phyloP scores from a whole-genome alignment of 2,888 invertebrate species.

The Erebia aethiops region DNA sequence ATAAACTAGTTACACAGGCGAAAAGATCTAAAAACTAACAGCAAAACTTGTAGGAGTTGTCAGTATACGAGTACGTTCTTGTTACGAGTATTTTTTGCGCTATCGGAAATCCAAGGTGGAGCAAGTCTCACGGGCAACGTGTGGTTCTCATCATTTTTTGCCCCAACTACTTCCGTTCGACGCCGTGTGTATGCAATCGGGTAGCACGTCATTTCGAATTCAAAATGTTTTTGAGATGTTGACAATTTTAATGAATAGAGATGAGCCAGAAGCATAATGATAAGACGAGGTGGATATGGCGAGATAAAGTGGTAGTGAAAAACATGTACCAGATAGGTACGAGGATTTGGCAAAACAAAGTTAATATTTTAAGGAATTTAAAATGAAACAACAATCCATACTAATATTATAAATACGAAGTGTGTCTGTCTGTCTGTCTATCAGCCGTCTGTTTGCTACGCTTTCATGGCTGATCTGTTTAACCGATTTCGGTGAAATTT shows the following conservation, averaged over 20 bases:
- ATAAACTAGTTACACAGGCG: constrained; percentile 1
- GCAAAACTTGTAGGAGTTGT: constrained; percentile 10
- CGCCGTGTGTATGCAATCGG: constrained; percentile 32
- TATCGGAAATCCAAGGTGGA: constrained; percentile 38
- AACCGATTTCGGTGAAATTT: no score
- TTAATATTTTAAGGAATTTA: not conserved
- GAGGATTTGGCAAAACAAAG: not conserved
- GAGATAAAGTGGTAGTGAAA: not conserved
- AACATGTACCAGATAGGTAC: not conserved
- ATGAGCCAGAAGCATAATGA: no score
- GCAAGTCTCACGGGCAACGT: constrained; percentile 39
- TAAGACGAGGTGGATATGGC: no score
- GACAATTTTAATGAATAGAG: constrained; percentile 27
- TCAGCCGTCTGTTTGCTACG: no score
- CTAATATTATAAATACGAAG: no score
- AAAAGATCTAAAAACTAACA: constrained; percentile 15
- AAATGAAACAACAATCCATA: not conserved
- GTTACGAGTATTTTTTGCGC: constrained; percentile 33
- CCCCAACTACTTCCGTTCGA: constrained; percentile 35
- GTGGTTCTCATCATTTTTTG: constrained; percentile 42
- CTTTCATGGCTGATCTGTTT: no score
- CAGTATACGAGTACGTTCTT: no score
- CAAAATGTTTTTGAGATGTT: constrained; percentile 17
- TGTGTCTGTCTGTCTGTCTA: no score
- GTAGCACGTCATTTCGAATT: constrained; percentile 32